These are phyloP conservation scores for Oreochromis spilurus DNA, from an alignment of 2,113 vertebrate genomes.

Conservation along the genomic window DNA sequence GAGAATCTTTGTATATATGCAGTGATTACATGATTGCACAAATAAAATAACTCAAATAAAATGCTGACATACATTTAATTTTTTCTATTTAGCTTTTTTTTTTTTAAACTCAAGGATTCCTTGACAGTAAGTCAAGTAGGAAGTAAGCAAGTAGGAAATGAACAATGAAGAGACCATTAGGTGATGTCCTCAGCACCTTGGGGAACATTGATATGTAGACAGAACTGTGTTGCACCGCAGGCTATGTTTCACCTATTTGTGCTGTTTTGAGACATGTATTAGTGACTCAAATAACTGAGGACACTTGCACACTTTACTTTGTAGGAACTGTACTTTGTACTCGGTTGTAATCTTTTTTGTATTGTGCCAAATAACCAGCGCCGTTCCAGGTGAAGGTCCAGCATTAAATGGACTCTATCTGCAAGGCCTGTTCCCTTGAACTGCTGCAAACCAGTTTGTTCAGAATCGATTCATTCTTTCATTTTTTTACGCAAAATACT, in stretches of 20 bases:
- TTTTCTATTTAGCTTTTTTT: not conserved
- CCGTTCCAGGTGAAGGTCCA: not conserved
- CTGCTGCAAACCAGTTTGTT: not conserved
- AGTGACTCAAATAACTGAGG: not conserved
- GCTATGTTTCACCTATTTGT: not conserved
- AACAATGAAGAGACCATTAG: not conserved
- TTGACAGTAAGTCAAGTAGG: not conserved
- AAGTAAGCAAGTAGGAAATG: not conserved
- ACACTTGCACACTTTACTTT: not conserved
- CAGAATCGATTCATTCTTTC: not conserved
- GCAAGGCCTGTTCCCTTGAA: not conserved
- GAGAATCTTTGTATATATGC: not conserved
- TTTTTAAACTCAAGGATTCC: not conserved
- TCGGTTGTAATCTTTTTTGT: not conserved
- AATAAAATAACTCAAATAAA: not conserved
- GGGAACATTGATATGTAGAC: not conserved
- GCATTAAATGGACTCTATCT: not conserved
- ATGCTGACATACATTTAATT: not conserved
- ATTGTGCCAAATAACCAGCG: not conserved
- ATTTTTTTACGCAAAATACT: not conserved
- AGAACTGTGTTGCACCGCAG: not conserved
- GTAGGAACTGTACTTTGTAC: not conserved
- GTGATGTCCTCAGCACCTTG: not conserved
- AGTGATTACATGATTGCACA: not conserved
- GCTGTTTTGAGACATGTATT: not conserved